Evolutionary conservation across 1,140 invertebrate species (phyloP), one percentile per base, ranked within the genome.

Genomic region (Cherax quadricarinatus): DNA sequence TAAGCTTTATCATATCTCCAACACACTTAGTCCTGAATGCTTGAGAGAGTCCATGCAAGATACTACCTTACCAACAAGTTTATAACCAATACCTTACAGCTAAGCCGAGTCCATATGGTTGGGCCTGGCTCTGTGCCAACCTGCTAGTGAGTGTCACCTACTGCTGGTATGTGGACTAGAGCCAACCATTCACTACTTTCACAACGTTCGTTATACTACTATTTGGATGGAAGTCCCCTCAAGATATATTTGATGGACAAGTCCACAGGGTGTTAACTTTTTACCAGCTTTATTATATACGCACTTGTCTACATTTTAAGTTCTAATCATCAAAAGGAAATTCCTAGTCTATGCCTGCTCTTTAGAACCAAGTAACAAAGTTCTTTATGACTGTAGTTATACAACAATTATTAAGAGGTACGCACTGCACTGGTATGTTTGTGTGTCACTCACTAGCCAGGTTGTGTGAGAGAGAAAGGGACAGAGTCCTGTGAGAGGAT

Each of bases 11-110:
- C n/a, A 53, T 16, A 83, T 90, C 83, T 86, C 78, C 78, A 86
- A 91, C 89, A 88, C 91, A 88, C 85, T 88, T 88, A 88, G 91
- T 92, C 91, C 91, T 88, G 91, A 92, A 84, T 88, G 91, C 86
- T 92, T 92, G 85, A 92, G 53, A 51, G 57, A 84, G 91, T 92
- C 91, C 91, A 92, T 92, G 91, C 91, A 92, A 88, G 89, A 84
- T 70, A 83, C 86, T 88, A 88, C 86, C 79, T 88, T 92, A 92
- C 91, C 85, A 88, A 88, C 24, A 92, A 84, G 91, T 92, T 83
- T 88, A 82, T 92, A 62, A 92, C 86, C 91, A 84, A 88, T 87
- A 92, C 91, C 91, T 92, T 92, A 88, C 86, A 88, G 81, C 86
- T 83, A 88, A 92, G 86, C 86, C 62, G 82, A 92, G 91, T 92